phyloP scores from a whole-genome alignment of 2,888 invertebrate species.

The Athalia rosae region DNA sequence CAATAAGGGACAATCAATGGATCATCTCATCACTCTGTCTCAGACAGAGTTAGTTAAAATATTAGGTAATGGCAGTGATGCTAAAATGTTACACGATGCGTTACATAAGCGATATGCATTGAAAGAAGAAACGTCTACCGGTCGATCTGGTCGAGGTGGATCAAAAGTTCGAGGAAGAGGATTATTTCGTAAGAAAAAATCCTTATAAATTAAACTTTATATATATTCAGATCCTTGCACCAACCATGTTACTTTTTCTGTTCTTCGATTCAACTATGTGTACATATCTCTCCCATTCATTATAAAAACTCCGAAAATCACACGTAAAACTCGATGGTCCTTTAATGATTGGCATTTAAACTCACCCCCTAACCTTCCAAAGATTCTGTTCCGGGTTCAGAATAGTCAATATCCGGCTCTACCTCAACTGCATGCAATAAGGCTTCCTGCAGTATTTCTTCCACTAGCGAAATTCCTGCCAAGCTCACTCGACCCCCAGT shows the following conservation, averaged over 20 bases:
- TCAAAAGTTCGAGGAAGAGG: constrained; percentile 64
- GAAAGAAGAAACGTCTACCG: constrained; percentile 69
- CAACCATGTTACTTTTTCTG: background rate
- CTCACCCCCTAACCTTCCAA: background rate
- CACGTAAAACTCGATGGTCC: background rate
- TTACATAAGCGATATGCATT: constrained; percentile 81
- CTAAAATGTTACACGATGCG: constrained; percentile 81
- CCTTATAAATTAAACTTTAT: background rate
- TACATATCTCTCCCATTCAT: constrained; percentile 9
- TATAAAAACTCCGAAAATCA: background rate
- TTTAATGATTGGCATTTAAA: background rate
- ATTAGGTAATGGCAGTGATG: constrained; percentile 83
- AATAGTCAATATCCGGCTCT: background rate
- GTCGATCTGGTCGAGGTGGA: constrained; percentile 51
- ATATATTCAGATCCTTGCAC: constrained; percentile 1
- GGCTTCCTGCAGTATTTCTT: constrained; percentile 31
- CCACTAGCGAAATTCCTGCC: constrained; percentile 21
- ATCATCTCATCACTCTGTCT: constrained; percentile 77
- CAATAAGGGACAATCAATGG: constrained; percentile 83
- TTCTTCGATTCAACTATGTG: background rate
- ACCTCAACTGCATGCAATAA: constrained; percentile 28
- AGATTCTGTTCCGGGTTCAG: background rate
- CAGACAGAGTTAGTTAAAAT: constrained; percentile 83
- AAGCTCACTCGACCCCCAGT: background rate
- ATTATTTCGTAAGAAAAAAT: constrained; percentile 57